Evolutionary conservation across 2,113 vertebrate species (phyloP), one percentile per base, ranked within the genome.

Genomic region (Sinosuthora webbiana): DNA sequence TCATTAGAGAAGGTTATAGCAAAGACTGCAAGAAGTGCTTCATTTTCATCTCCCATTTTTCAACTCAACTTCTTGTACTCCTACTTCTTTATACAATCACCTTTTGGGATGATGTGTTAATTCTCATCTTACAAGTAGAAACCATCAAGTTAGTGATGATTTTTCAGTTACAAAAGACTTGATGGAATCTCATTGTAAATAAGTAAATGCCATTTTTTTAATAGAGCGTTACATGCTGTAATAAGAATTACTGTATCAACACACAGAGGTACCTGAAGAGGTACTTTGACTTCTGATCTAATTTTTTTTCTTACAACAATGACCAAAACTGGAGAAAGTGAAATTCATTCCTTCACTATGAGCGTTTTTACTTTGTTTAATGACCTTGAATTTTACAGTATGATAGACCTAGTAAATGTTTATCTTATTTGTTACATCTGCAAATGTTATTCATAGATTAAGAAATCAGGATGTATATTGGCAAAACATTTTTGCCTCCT

Each of bases 21-120:
- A 10, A 93, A 83, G 83, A 75, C 64, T 90, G 49, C 20, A 63
- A 63, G 21, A 64, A 89, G 49, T 82, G 62, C 55, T 91, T 90
- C 4, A n/a, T 79, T 94, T 95, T 95, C 28, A 62, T 16, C 44
- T 96, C 65, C 24, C 10, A 37, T 94, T 89, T 89, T 96, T 82
- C 59, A 60, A 25, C 56, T 93, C 35, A 33, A 0, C 81, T 68
- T 75, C 65, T 93, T 65, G 13, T 71, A 59, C 42, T 91, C 16
- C 69, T 83, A 35, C 47, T 86, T 91, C 86, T 94, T 68, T 47
- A 55, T 47, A 41, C n/a, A 84, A 13, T 89, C 14, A 3, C 12
- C 3, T 86, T n/a, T 76, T 87, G 30, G 23, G 8, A 74, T 90
- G 41, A 73, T 83, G 41, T 41, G 18, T 89, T 52, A 78, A 30